Evolutionary conservation across 2,113 vertebrate species (phyloP), one percentile per base, ranked within the genome.

Genomic region (Aviceda subcristata): DNA sequence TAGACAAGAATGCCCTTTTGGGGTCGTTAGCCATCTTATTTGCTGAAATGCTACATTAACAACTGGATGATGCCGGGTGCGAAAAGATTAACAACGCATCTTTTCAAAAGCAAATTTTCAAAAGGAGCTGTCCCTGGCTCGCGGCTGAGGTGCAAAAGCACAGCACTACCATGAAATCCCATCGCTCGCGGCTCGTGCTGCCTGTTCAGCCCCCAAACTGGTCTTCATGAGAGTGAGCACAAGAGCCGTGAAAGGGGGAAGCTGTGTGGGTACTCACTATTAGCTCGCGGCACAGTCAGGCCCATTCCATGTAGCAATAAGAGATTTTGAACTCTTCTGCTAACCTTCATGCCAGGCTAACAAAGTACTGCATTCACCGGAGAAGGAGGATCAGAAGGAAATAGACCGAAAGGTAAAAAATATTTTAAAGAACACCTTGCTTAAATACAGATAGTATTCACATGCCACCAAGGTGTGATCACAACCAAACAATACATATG

Each of bases 251-350:
- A 39, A 32, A 50, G 57, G 34, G 11, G 21, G 36, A 23, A 60
- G 19, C 15, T 32, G 27, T 64, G 20, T 32, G 27, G 59, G 20
- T 43, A 57, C 21, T 34, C 27, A 27, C 18, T 50, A 15, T 79
- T 51, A 30, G 26, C 72, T 66, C 1, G 0, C 24, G 10, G 16
- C 24, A 85, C 19, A 12, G 7, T 41, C 64, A 78, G 38, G 16
- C 14, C 36, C 23, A 19, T 74, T 85, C 55, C 0, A 0, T 19
- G 11, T 15, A 79, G 27, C 48, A 72, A 2, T 27, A 57, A 67
- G 26, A 73, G 30, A 69, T 71, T 67, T 36, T 75, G 32, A 67
- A 60, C 19, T 78, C 14, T 84, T 67, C 48, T 78, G n/a, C 50
- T 73, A 46, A 36, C 15, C 4, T 46, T 68, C 56, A 24, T 7